Evolutionary conservation across 2,888 invertebrate species (phyloP).

Genomic region (Melieria picta): DNA sequence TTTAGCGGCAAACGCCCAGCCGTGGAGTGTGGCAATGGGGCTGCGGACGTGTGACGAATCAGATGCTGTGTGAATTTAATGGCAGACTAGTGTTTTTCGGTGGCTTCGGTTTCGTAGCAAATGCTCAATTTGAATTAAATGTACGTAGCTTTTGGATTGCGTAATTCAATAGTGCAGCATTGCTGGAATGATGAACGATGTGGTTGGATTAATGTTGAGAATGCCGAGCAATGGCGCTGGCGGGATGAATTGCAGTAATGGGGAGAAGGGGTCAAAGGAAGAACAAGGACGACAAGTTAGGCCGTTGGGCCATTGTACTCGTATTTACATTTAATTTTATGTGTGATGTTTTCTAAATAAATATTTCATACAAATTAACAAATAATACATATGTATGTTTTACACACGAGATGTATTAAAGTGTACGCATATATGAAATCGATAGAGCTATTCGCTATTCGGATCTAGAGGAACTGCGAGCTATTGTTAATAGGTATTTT

Average conservation of each 20-base stretch:
- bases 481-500: no score
- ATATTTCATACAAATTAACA: no score
- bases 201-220: constrained; percentile 46
- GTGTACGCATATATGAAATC: no score
- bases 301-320: no score
- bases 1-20: background rate
- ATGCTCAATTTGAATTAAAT: constrained; percentile 61
- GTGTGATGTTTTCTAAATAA: no score
- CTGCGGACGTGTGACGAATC: constrained; percentile 22
- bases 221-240: background rate
- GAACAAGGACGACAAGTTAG: no score
- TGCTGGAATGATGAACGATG: constrained; percentile 62
- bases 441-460: no score
- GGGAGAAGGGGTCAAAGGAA: background rate
- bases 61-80: background rate
- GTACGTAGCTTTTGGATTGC: constrained; percentile 63
- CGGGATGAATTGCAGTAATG: background rate
- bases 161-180: constrained; percentile 59
- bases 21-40: background rate
- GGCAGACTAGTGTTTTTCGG: constrained; percentile 26
- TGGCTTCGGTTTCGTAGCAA: constrained; percentile 49
- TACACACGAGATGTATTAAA: no score
- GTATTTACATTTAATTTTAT: no score
- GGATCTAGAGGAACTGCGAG: no score
- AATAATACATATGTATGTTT: no score